Evolutionary conservation across 2,888 invertebrate species (phyloP).

Genomic region (Epiblema foenella): DNA sequence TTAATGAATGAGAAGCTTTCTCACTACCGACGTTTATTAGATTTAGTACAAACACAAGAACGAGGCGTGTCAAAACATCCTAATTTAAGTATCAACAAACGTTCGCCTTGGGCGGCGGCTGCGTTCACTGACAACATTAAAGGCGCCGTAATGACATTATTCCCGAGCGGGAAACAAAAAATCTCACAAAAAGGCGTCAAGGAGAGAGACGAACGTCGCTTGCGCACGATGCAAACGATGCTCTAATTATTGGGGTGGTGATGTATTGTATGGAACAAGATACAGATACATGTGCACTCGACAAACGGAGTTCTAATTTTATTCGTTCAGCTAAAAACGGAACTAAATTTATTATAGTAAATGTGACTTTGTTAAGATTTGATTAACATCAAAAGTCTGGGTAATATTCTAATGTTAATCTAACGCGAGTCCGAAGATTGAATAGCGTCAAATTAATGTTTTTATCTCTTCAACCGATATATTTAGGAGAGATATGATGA

Average conservation of each 20-base stretch:
- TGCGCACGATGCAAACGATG: constrained; percentile 61
- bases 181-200: constrained; percentile 78
- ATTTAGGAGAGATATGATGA: constrained; percentile 48
- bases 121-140: constrained; percentile 83
- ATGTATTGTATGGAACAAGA: constrained; percentile 68
- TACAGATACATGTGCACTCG: constrained; percentile 38
- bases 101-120: constrained; percentile 81
- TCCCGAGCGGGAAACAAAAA: constrained; percentile 81
- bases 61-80: constrained; percentile 84
- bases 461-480: constrained; percentile 9
- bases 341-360: not conserved
- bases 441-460: constrained; percentile 13
- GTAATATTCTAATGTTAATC: not conserved
- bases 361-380: not conserved
- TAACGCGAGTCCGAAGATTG: not conserved
- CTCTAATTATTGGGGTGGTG: constrained; percentile 73
- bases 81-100: constrained; percentile 86
- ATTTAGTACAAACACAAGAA: constrained; percentile 83
- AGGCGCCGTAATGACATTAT: constrained; percentile 85
- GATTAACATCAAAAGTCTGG: not conserved
- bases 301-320: constrained; percentile 35
- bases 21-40: constrained; percentile 80
- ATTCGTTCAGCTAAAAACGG: constrained; percentile 25
- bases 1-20: constrained; percentile 75
- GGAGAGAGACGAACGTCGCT: constrained; percentile 69